Evolutionary conservation across 2,888 invertebrate genomes (phyloP).

Genomic region (Eupithecia exiguata): DNA sequence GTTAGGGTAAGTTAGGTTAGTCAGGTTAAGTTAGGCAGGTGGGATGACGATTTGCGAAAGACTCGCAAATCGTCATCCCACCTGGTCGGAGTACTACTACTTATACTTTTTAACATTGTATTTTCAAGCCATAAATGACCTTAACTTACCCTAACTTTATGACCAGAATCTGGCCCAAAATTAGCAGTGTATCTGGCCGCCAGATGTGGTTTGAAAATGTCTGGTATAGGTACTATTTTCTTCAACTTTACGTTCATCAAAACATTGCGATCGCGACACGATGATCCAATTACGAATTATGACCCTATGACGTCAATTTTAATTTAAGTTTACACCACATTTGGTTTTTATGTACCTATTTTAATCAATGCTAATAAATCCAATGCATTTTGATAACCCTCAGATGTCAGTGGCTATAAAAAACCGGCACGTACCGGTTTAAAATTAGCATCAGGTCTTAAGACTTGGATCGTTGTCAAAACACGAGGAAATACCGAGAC

Average conservation of each 20-base stretch:
- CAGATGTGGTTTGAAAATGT: too few relatives aligned
- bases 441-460: background rate
- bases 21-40: too few relatives aligned
- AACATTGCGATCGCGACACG: background rate
- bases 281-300: background rate
- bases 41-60: too few relatives aligned
- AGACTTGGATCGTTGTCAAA: background rate
- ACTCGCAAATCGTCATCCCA: too few relatives aligned
- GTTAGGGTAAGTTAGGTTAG: too few relatives aligned
- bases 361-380: background rate
- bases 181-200: too few relatives aligned
- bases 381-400: background rate
- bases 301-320: background rate
- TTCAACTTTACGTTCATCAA: background rate
- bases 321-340: background rate
- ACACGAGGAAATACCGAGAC: background rate
- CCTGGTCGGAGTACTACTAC: too few relatives aligned
- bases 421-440: constrained; percentile 1
- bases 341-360: background rate
- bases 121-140: too few relatives aligned
- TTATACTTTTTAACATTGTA: too few relatives aligned
- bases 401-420: background rate
- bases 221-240: too few relatives aligned
- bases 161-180: too few relatives aligned
- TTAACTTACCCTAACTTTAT: too few relatives aligned